phyloP scores from a whole-genome alignment of 1,140 invertebrate species.

The Brachystomella parvula region DNA sequence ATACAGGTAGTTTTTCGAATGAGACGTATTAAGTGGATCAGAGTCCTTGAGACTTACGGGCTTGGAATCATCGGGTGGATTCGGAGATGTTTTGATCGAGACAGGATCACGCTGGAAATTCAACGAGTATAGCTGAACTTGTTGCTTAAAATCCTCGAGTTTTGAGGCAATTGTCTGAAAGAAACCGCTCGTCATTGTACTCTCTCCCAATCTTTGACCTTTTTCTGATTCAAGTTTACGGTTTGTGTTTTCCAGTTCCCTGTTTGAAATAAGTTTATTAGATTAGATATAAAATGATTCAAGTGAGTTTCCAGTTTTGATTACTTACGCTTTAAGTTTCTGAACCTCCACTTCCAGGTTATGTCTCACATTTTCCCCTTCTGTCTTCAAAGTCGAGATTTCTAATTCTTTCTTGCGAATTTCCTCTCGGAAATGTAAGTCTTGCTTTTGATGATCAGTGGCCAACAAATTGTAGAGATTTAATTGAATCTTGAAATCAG shows the following conservation, averaged over 20 bases:
- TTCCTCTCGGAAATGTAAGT: not conserved
- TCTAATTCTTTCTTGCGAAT: not conserved
- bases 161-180: not conserved
- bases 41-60: not conserved
- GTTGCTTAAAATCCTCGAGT: not conserved
- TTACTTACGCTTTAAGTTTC: not conserved
- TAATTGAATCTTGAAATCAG: conserved; percentile 2
- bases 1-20: too few relatives aligned
- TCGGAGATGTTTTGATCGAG: too few relatives aligned
- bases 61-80: not conserved
- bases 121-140: not conserved
- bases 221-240: not conserved
- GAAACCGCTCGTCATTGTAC: not conserved
- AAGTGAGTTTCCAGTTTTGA: too few relatives aligned
- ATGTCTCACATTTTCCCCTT: not conserved
- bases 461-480: not conserved
- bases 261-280: not conserved
- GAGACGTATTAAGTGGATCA: too few relatives aligned
- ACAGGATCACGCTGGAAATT: not conserved
- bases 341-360: not conserved
- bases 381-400: not conserved
- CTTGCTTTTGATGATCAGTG: not conserved
- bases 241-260: not conserved
- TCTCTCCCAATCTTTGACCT: not conserved
- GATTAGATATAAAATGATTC: not conserved